phyloP scores from a whole-genome alignment of 1,140 invertebrate species.

The Neodiprion pinetum region DNA sequence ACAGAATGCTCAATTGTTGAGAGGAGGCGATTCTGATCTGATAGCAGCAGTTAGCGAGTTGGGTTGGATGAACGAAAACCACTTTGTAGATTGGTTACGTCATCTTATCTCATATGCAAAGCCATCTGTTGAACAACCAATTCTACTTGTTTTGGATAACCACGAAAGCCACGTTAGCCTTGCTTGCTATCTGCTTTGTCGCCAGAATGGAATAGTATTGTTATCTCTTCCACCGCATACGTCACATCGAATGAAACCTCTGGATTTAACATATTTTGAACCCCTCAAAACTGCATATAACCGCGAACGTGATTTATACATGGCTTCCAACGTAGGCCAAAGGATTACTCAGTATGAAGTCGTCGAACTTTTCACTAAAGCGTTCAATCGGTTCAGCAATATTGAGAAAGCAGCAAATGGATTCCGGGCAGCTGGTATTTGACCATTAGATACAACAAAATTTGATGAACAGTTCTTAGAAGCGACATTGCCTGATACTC shows the following conservation, averaged over 20 bases:
- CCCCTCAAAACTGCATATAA: constrained; percentile 55
- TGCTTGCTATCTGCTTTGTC: constrained; percentile 34
- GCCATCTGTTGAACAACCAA: constrained; percentile 28
- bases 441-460: no score
- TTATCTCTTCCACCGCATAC: constrained; percentile 45
- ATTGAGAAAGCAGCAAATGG: constrained; percentile 33
- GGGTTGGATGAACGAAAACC: constrained; percentile 47
- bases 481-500: no score
- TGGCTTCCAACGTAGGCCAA: constrained; percentile 34
- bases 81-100: constrained; percentile 47
- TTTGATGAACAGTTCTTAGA: no score
- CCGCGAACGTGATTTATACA: constrained; percentile 46
- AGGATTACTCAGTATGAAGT: constrained; percentile 49
- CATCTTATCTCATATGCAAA: constrained; percentile 38
- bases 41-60: constrained; percentile 42
- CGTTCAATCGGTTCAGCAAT: constrained; percentile 40
- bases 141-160: constrained; percentile 45
- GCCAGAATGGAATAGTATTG: constrained; percentile 41
- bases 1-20: constrained; percentile 36
- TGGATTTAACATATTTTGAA: constrained; percentile 46
- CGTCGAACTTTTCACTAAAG: constrained; percentile 47
- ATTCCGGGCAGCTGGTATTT: constrained; percentile 5
- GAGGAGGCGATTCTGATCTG: constrained; percentile 42
- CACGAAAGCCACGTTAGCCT: constrained; percentile 45
- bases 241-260: constrained; percentile 49